Evolutionary conservation across 2,113 vertebrate species (phyloP).

Genomic region (Psephotus haematonotus): DNA sequence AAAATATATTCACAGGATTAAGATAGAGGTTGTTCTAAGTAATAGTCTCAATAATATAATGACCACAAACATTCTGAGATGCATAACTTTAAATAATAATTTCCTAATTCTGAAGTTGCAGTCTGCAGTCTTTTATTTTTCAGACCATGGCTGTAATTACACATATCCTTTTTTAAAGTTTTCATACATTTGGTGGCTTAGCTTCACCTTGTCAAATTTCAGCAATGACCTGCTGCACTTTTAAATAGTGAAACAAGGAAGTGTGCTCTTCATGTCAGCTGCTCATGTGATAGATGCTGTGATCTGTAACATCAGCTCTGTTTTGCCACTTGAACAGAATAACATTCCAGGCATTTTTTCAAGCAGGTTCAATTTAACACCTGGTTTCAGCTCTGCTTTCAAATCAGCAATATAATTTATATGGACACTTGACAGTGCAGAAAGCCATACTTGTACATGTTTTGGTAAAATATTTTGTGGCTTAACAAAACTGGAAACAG

Average conservation of each 20-base stretch:
- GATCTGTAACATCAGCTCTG: background rate
- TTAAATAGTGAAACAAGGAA: background rate
- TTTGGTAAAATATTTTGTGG: background rate
- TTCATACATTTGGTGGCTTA: background rate
- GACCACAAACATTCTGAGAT: background rate
- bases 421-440: background rate
- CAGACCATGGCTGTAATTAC: background rate
- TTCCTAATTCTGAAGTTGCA: background rate
- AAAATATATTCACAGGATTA: background rate
- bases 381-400: background rate
- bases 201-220: background rate
- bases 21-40: background rate
- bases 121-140: background rate
- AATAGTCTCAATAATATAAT: background rate
- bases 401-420: background rate
- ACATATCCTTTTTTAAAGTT: background rate
- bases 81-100: background rate
- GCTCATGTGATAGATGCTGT: background rate
- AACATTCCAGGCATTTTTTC: background rate
- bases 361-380: slow-evolving; percentile 39
- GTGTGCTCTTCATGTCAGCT: background rate
- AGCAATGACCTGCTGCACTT: background rate
- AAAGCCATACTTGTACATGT: background rate
- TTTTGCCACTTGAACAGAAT: background rate
- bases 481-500: background rate